Conservation (phyloP, 2,797 vertebrate genomes). For the Pseudomugil tenellus region DNA sequence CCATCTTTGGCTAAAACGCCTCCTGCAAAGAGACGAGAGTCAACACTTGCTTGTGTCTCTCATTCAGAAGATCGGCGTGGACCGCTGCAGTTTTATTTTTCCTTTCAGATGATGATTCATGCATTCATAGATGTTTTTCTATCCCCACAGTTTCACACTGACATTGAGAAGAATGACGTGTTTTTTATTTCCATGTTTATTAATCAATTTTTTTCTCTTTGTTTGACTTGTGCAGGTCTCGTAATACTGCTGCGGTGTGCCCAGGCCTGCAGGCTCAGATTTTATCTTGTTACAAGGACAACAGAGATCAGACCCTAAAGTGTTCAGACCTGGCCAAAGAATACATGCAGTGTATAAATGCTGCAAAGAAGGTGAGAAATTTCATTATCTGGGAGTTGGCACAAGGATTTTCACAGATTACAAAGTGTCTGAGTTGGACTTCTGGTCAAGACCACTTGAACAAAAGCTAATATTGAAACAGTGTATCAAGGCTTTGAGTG, state of each 20-base stretch:
- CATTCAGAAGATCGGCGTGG: background rate
- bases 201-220: constrained; percentile 1
- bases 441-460: background rate
- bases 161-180: background rate
- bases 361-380: constrained; percentile 88
- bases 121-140: background rate
- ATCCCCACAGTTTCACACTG: background rate
- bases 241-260: constrained; percentile 86
- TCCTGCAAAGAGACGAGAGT: background rate
- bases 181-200: constrained; percentile 5
- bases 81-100: background rate
- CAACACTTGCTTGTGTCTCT: background rate
- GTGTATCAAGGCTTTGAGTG: background rate
- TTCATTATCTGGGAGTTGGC: background rate
- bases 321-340: constrained; percentile 92
- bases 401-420: background rate
- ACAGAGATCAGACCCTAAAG: constrained; percentile 85
- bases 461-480: background rate
- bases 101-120: background rate
- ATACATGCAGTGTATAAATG: constrained; percentile 89
- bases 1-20: background rate
- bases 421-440: background rate
- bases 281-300: constrained; percentile 88
- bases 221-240: constrained; percentile 74
- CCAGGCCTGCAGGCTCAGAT: constrained; percentile 88